Base-by-base conservation (phyloP, 2,888 invertebrate genomes). In the Euplagia quadripunctaria region DNA sequence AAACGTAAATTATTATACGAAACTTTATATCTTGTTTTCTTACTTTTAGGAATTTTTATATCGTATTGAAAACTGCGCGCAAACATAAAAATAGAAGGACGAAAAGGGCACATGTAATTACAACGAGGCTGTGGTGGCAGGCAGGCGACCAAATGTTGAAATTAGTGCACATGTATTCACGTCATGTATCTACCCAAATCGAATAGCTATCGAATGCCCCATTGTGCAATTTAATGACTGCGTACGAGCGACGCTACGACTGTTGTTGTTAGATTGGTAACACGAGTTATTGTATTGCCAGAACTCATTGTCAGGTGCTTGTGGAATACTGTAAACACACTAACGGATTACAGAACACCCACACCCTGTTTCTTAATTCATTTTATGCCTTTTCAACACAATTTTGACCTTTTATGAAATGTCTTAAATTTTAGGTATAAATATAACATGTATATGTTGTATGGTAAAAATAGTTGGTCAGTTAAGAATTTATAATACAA, bases 171-270 rank as follows among this genome's bases (percentile, higher is more conserved):
- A 79, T 77, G 79, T 90, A 93, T 93, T 92, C 93, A 79, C 82
- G 82, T 86, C 90, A 89, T 89, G 90, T 90, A 85, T 84, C 86
- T 83, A 87, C 84, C 90, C 87, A 90, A 92, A 92, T 89, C 89
- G 89, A 83, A 87, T 86, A 86, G 87, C 85, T 86, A 86, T 88
- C 90, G 86, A 92, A 91, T 93, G 90, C 86, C 85, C 92, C 88
- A 93, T 94, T 94, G 93, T 94, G 93, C 89, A 93, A 93, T 85
- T 85, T 89, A 90, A 92, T 90, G 91, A 86, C 84, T 83, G 79
- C 81, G 85, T 78, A 79, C 83, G 74, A 68, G n/a, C 52, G 49
- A 69, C 58, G 67, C 64, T 65, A 72, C 81, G 82, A 81, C 79
- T 82, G 87, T 83, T 85, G 86, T 86, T 85, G 88, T 86, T 87